Conservation (phyloP, 2,113 vertebrate species). For the Pimephales promelas region DNA sequence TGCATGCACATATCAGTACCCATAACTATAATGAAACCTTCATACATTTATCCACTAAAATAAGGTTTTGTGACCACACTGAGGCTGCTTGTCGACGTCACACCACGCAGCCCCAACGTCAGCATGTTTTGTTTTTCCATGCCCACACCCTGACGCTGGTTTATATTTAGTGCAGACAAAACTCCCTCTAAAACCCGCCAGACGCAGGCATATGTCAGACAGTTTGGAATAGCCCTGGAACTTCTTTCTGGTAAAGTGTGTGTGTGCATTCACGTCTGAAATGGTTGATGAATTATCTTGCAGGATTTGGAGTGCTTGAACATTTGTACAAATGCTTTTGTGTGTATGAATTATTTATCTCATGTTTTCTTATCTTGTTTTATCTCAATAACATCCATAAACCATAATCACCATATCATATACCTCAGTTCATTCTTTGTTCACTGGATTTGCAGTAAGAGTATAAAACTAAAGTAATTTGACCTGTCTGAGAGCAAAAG, state of each 20-base stretch:
- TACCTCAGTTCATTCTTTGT: neutral
- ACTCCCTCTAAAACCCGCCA: slow-evolving; percentile 45
- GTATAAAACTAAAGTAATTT: neutral
- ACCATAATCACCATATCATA: neutral
- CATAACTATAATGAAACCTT: slow-evolving; percentile 38
- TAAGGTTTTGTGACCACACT: slow-evolving; percentile 39
- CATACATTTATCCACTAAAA: slow-evolving; percentile 25
- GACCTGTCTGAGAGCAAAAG: slow-evolving; percentile 2
- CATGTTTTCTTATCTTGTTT: neutral
- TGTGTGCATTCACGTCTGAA: slow-evolving; percentile 6
- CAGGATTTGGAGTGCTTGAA: neutral
- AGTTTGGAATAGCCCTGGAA: slow-evolving; percentile 52
- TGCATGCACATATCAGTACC: slow-evolving; percentile 32
- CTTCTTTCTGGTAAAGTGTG: slow-evolving; percentile 41
- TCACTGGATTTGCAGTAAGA: neutral
- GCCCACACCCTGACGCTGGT: slow-evolving; percentile 50
- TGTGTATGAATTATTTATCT: neutral
- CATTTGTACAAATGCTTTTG: neutral
- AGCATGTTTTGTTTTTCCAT: slow-evolving; percentile 53
- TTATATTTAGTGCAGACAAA: slow-evolving; percentile 53
- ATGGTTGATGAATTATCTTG: slow-evolving; percentile 4
- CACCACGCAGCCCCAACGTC: slow-evolving; percentile 45
- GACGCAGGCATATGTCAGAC: slow-evolving; percentile 57
- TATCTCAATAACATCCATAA: neutral
- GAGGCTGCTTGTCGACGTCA: slow-evolving; percentile 50